Conservation (phyloP, 2,888 invertebrate genomes). For the Limnephilus auricula region DNA sequence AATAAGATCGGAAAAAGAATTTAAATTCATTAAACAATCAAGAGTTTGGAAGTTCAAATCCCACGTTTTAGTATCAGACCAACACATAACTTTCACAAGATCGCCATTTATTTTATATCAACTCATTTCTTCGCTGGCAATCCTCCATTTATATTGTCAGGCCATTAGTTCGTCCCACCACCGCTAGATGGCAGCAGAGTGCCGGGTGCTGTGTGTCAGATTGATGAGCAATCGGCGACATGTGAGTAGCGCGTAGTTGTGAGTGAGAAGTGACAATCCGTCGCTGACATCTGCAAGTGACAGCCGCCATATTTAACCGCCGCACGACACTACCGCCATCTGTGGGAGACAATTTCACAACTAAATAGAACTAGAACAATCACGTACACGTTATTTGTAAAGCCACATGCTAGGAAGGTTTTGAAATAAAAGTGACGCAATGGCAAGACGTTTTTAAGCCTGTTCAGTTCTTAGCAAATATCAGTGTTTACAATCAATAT, state of each 20-base stretch:
- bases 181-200: neutral
- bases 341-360: neutral
- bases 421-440: neutral
- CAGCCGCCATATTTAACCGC: constrained; percentile 34
- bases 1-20: no score
- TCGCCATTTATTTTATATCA: neutral
- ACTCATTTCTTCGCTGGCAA: neutral
- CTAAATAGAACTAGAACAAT: neutral
- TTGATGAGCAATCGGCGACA: neutral
- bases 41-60: neutral
- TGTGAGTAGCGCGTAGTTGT: neutral
- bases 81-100: neutral
- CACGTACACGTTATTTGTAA: neutral
- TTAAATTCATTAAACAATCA: neutral
- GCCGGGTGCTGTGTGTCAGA: neutral
- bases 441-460: neutral
- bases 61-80: neutral
- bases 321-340: neutral
- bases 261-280: neutral
- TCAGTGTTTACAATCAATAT: no score
- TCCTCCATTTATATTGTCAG: neutral
- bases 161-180: neutral
- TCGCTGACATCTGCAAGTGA: constrained; percentile 6
- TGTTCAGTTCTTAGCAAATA: neutral
- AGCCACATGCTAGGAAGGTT: neutral